Evolutionary conservation across 2,113 vertebrate species (phyloP), one percentile per base, ranked within the genome.

Genomic region (Colius striatus): DNA sequence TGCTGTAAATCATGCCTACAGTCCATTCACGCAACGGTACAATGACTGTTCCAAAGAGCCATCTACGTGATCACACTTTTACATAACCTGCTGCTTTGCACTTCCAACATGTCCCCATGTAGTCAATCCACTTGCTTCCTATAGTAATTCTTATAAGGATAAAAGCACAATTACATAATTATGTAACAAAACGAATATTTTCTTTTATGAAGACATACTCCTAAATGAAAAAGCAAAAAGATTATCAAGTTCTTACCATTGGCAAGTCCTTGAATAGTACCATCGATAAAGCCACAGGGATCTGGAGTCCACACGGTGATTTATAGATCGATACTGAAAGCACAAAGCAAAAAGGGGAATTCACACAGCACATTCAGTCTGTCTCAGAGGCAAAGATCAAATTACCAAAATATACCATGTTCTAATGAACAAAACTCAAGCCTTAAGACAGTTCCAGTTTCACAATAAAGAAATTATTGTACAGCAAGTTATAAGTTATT

Each of bases 301-400:
- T 32, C 78, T 58, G 38, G 97, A 91, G 43, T 99, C 99, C 93
- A 99, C 97, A 7, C 99, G 98, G 95, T 99, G 99, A 96, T 99
- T 98, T 92, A 99, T 99, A 87, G 99, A 99, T 30, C 99, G 98
- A 95, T 99, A 99, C 99, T 99, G 90, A 17, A 82, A 45, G 65
- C 4, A 34, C 41, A 73, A 55, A 34, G 43, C 36, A 81, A 53
- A 84, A 67, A n/a, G 30, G 13, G 4, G 25, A 20, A 93, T 48
- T 83, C 26, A 95, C 70, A 41, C 29, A 45, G 16, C 26, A 66
- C 18, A n/a, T 26, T 45, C 53, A 25, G 22, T 47, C 48, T 50
- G 25, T 5, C 55, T 66, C 84, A 88, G 85, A 80, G 43, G 27
- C n/a, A 82, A 68, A 79, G n/a, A 66, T 21, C 32, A 61, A 83